Evolutionary conservation across 2,888 invertebrate species (phyloP), one percentile per base, ranked within the genome.

Genomic region (Campaea margaritaria): DNA sequence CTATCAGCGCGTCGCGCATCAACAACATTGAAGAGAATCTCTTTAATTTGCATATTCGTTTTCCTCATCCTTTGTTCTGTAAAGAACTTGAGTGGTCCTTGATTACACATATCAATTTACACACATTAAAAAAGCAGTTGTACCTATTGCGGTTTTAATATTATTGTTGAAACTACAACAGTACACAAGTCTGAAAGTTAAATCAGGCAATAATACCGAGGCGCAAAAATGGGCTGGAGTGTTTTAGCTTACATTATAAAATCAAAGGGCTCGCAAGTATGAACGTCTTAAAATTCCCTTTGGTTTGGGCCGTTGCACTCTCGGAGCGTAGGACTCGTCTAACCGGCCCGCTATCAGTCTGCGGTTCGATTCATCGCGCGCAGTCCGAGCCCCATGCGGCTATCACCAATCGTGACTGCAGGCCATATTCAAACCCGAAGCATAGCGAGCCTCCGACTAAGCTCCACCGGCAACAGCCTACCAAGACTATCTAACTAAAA

Each of bases 251-350:
- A 57, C 58, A 65, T 67, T 75, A 81, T 79, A 81, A 83, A 84
- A 87, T 84, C 81, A 84, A 73, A 88, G 84, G 86, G 85, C 84
- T 86, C 75, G 82, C 83, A 79, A 85, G 89, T 85, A 84, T 76
- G 82, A 82, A 80, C 84, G 85, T 86, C 89, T 91, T 88, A 86
- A 91, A 87, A 89, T 85, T 88, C 87, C 86, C 88, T 89, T 83
- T 79, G 82, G 90, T 89, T 91, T 91, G 91, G 92, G 91, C 86
- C 90, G 83, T 91, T 92, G 92, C 91, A 91, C 92, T 88, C 89
- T 84, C 86, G 69, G 76, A 76, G 80, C 78, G 76, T 73, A 81
- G 83, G 90, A 91, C 91, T 86, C 86, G 91, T 91, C 83, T 87
- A 90, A 92, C 92, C 92, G 92, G 91, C 87, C 91, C 82, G 75